A percentile compares a stretch with the other conserved stretches of the same genome.
Evolutionary conservation across 30 jellyfish, hydroid and myxozoan species (phyloP).

Genomic region (Hydractinia echinata): DNA sequence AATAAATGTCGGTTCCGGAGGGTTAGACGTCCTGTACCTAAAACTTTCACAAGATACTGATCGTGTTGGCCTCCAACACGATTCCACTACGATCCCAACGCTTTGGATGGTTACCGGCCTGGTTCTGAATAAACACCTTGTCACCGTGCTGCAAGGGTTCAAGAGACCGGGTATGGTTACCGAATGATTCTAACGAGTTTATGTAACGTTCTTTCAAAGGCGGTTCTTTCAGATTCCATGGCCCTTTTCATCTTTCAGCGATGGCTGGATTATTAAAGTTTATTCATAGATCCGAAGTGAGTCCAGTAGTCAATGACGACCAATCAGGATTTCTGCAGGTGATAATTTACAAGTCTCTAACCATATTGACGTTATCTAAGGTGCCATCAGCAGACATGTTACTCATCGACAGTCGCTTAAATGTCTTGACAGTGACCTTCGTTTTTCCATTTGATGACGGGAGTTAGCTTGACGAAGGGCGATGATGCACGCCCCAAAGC

Average conservation of each 20-base stretch:
- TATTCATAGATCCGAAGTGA: neutral
- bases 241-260: conserved; percentile 1
- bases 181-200: neutral
- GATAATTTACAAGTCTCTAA: conserved; percentile 14
- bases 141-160: conserved; percentile 11
- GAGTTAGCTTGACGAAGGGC: conserved; percentile 13
- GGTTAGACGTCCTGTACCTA: neutral
- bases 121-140: conserved; percentile 8
- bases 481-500: conserved; percentile 23
- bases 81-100: conserved; percentile 12
- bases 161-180: neutral
- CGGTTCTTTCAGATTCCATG: conserved; percentile 14
- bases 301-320: conserved; percentile 15
- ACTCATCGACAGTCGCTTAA: conserved; percentile 18
- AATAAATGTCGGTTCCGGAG: conserved; percentile 4
- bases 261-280: conserved; percentile 1
- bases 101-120: conserved; percentile 14
- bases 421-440: conserved; percentile 21
- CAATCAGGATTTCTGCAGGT: conserved; percentile 28
- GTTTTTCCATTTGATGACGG: conserved; percentile 20
- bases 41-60: neutral
- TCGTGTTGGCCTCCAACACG: conserved; percentile 3
- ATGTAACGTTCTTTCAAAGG: conserved; percentile 13
- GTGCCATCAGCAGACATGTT: conserved; percentile 12
- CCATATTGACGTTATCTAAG: conserved; percentile 11